Evolutionary conservation across 2,797 vertebrate species (phyloP).

Genomic region (Darevskia mixta): DNA sequence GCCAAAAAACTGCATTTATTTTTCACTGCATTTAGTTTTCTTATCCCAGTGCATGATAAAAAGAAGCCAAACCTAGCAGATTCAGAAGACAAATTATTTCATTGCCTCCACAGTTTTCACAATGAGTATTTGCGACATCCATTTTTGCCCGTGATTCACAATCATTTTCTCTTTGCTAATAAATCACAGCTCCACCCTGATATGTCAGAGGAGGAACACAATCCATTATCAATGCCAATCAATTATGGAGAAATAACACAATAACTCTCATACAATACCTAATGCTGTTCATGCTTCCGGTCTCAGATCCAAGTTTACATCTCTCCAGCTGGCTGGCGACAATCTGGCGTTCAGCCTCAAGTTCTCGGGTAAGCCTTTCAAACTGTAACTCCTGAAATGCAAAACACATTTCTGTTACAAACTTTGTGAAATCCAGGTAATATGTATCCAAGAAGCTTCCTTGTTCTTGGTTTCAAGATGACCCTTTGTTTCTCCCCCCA

Average conservation of each 20-base stretch:
- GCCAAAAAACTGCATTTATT: constrained; percentile 10
- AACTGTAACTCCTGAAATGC: constrained; percentile 94
- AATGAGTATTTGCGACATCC: not conserved
- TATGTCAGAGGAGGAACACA: not conserved
- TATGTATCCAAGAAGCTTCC: not conserved
- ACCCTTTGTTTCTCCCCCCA: no score
- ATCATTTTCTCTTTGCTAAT: constrained; percentile 39
- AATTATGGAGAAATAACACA: not conserved
- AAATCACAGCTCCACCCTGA: not conserved
- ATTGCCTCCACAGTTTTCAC: not conserved
- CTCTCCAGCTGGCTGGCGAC: constrained; percentile 97
- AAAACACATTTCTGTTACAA: constrained; percentile 45
- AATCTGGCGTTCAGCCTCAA: constrained; percentile 97
- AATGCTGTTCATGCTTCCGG: constrained; percentile 98
- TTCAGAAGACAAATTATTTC: not conserved
- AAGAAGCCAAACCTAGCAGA: not conserved
- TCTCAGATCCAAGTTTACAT: constrained; percentile 98
- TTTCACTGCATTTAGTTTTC: not conserved
- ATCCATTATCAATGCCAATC: not conserved
- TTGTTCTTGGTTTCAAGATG: not conserved
- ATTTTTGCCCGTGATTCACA: not conserved
- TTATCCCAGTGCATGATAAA: constrained; percentile 1
- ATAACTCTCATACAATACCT: constrained; percentile 84
- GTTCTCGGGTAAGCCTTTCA: constrained; percentile 96
- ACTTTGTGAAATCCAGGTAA: constrained; percentile 7